A percentile compares a stretch with the other conserved stretches of the same genome.
Evolutionary conservation across 2,797 vertebrate genomes (phyloP).

Genomic region (Pempheris klunzingeri): DNA sequence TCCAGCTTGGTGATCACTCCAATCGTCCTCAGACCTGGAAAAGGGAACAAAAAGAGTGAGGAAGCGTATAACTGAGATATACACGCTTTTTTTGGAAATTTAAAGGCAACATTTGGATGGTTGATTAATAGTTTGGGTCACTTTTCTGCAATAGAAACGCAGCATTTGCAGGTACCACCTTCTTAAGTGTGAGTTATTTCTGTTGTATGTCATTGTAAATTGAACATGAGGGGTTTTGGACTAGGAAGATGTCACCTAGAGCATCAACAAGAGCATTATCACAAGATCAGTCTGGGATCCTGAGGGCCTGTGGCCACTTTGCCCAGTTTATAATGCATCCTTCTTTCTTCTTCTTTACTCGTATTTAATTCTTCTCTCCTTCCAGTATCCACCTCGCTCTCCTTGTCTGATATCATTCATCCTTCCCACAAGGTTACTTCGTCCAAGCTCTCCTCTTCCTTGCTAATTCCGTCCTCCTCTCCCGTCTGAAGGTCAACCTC

Average conservation of each 20-base stretch:
- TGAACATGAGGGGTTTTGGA: background rate
- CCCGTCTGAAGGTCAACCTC: constrained; percentile 57
- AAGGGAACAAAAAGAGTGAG: background rate
- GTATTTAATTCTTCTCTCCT: constrained; percentile 3
- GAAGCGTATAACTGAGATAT: background rate
- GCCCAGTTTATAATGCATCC: background rate
- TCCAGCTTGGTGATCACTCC: constrained; percentile 98
- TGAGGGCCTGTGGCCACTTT: background rate
- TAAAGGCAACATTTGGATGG: background rate
- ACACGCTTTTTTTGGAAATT: constrained; percentile 4
- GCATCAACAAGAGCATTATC: too few species aligned
- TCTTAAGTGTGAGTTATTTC: background rate
- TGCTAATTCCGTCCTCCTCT: constrained; percentile 32
- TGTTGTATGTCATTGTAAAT: background rate
- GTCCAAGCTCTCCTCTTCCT: constrained; percentile 18
- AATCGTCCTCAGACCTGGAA: constrained; percentile 91
- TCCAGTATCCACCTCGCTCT: constrained; percentile 22
- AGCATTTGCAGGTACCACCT: background rate
- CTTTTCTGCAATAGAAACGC: background rate
- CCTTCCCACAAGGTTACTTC: constrained; percentile 41
- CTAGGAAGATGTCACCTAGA: too few species aligned
- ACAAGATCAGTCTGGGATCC: background rate
- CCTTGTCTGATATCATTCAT: constrained; percentile 39
- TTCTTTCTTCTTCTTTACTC: background rate
- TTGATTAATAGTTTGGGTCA: background rate